Base-by-base conservation (phyloP, 2,797 vertebrate genomes). In the Danio aesculapii region DNA sequence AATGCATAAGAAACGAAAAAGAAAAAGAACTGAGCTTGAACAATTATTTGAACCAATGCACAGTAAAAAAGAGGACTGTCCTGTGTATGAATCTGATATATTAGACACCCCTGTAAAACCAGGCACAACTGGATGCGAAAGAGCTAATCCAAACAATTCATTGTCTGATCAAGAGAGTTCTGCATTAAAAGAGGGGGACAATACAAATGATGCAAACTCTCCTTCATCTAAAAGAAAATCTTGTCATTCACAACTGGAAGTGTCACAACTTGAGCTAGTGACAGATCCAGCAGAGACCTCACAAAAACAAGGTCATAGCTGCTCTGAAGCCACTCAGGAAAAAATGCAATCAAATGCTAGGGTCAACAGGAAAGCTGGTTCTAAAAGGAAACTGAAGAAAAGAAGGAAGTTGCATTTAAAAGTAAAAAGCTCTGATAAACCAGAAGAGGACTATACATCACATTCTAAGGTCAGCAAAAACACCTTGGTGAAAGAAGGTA, bases 361-460 rank as follows among this genome's bases (percentile, higher is more conserved):
- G 8, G 70, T 52, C 13, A 12, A 44, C 17, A 72, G 10, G 43
- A 72, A 80, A 16, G 13, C 49, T 46, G 41, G n/a, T 55, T 47
- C 61, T 30, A 53, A 14, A 72, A 80, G 16, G 21, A 82, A 64
- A 75, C 58, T 19, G n/a, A 77, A 70, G 57, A 75, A 62, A 50
- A 76, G 44, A n/a, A 68, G 58, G 71, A 80, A 7, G 50, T 66
- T 74, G 12, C 3, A 7, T 53, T 63, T 63, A 63, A 63, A 71
- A n/a, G 21, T 43, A 66, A 67, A 67, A 67, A 57, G 14, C n/a
- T 39, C 61, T n/a, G 21, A 41, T 14, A 10, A 5, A 16, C 49
- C 30, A 53, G 49, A 72, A 64, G 50, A 55, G 14, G 17, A 64
- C 41, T 21, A 39, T 30, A 43, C n/a, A 55, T 63, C 49, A 49